These are phyloP conservation scores for Megaceryle maxima DNA, from an alignment of 2,113 vertebrate species.

Conservation along the genomic window DNA sequence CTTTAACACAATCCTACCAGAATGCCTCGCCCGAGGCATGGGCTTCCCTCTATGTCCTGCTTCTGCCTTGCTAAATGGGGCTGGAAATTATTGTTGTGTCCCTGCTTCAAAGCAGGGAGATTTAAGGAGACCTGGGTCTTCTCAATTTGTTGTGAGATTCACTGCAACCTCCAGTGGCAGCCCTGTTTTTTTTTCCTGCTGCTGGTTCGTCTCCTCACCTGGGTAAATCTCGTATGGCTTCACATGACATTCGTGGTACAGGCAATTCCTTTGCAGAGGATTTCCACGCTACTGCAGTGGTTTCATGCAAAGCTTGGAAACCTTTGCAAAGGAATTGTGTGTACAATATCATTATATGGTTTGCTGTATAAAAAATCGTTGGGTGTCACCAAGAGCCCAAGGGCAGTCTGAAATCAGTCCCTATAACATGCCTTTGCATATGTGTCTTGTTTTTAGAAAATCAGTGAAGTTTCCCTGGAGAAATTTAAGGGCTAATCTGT, in stretches of 20 bases:
- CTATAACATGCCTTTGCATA: neutral
- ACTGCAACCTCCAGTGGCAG: neutral
- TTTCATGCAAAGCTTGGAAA: neutral
- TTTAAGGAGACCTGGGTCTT: neutral
- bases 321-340: neutral
- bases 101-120: neutral
- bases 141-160: neutral
- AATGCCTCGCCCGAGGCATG: rapidly evolving
- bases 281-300: neutral
- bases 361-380: neutral
- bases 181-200: neutral
- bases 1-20: rapidly evolving
- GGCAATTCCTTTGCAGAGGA: neutral
- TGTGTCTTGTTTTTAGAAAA: neutral
- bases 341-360: neutral
- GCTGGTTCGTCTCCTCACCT: rapidly evolving
- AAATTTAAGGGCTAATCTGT: neutral
- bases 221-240: rapidly evolving
- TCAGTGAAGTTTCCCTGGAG: neutral
- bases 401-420: neutral
- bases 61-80: neutral
- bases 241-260: rapidly evolving
- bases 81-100: neutral
- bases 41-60: rapidly evolving
- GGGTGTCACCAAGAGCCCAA: neutral